Base-by-base conservation (phyloP, 2,888 invertebrate species). In the Ptilodon capucinus region DNA sequence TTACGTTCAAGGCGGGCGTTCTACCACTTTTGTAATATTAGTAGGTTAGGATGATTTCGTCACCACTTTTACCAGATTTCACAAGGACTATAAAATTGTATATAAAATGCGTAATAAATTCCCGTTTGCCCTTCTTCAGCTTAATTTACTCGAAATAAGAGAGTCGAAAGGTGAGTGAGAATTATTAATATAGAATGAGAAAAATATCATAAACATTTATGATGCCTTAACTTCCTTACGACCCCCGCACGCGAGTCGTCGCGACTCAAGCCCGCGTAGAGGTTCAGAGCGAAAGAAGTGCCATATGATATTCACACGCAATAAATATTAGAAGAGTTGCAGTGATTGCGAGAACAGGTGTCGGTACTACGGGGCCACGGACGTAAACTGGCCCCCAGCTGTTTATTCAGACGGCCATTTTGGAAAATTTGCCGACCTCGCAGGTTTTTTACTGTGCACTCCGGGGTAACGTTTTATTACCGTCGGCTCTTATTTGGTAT, bases 301-400 rank as follows among this genome's bases (percentile, higher is more conserved):
- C 66, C 79, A 81, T 88, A 81, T 79, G 81, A 84, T 88, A 90
- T 91, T 90, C 88, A 90, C 85, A 76, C 71, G 84, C 79, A 86
- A 90, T 91, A 89, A 90, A 91, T 90, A 91, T 90, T 90, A 90
- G 76, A 90, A 74, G 76, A 90, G 88, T 71, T 86, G 86, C 89
- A 86, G 86, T 86, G 87, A 87, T 89, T 87, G 86, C 80, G 77
- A 70, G 70, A 73, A 69, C 85, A 86, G 86, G 88, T 87, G 87
- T 81, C 76, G 80, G 71, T 68, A 64, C 57, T 58, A 59, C 51
- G 49, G 42, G 50, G 57, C 57, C 64, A 54, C 57, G 62, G 60
- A 66, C 68, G 65, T 69, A 71, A 75, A 74, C 68, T 70, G 64
- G 63, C 64, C 64, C 57, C 64, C 62, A 62, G 60, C 64, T 69